These are phyloP conservation scores for Tethea ocularis DNA, from an alignment of 2,888 invertebrate species.

Conservation along the genomic window DNA sequence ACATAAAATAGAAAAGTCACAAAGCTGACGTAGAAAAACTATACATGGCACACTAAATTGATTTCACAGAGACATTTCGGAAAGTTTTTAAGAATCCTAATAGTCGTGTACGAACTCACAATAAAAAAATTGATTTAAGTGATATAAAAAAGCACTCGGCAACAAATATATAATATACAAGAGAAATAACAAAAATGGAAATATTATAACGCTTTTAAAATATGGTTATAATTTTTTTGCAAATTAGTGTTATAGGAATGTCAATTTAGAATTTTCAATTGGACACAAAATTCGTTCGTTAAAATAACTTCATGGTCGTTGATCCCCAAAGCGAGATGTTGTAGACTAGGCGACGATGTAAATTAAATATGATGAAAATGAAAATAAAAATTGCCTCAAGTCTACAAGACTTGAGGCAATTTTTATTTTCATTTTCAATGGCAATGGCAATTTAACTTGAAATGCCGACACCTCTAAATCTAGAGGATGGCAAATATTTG, in stretches of 20 bases:
- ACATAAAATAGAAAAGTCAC: neutral
- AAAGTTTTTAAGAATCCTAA: neutral
- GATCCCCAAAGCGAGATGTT: neutral
- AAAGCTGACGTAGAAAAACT: neutral
- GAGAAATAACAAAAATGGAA: neutral
- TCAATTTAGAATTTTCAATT: neutral
- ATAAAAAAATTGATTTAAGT: neutral
- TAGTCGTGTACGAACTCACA: neutral
- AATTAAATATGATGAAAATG: neutral
- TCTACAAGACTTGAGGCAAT: neutral
- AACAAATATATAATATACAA: neutral
- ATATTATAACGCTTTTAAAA: neutral
- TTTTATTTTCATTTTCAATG: too few species aligned
- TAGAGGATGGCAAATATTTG: constrained; percentile 19
- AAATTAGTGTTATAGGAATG: neutral
- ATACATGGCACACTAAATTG: neutral
- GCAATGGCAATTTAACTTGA: neutral
- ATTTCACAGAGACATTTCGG: neutral
- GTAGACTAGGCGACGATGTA: neutral
- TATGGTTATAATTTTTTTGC: too few species aligned
- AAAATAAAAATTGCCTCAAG: too few species aligned
- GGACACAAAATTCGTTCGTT: neutral
- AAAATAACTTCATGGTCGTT: constrained; percentile 8
- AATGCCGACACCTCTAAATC: constrained; percentile 7
- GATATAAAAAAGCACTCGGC: neutral